Conservation (phyloP, 2,888 invertebrate genomes). For the Piscicola geometra region DNA sequence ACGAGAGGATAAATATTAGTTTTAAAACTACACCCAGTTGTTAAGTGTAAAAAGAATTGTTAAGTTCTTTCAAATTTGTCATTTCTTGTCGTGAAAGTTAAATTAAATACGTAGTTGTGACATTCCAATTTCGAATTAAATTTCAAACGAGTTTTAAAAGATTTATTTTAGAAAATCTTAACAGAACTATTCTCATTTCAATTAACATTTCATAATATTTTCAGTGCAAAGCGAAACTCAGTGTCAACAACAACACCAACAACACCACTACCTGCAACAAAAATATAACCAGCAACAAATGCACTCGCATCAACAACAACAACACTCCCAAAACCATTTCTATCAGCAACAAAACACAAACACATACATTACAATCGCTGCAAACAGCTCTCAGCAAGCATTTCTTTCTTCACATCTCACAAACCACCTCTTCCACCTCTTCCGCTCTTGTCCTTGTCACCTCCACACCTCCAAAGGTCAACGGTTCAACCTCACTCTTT, state of each 20-base stretch:
- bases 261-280: no score
- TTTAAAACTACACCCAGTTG: no score
- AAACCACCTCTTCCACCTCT: slow-evolving; percentile 32
- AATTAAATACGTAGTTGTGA: no score
- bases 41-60: no score
- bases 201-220: no score
- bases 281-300: neutral
- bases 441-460: slow-evolving; percentile 38
- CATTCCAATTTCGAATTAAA: no score
- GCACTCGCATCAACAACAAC: neutral
- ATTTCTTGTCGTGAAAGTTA: no score
- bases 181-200: no score
- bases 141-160: no score
- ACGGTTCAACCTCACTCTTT: slow-evolving; percentile 39
- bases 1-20: no score
- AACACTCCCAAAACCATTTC: neutral
- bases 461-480: slow-evolving; percentile 38
- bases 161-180: no score
- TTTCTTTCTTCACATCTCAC: slow-evolving; percentile 31
- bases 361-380: neutral
- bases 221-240: slow-evolving; percentile 1
- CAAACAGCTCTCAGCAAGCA: neutral
- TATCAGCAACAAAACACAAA: neutral
- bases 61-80: no score
- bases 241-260: neutral